phyloP scores from a whole-genome alignment of 2,797 vertebrate genomes.

The Notoglanidium macrostoma region DNA sequence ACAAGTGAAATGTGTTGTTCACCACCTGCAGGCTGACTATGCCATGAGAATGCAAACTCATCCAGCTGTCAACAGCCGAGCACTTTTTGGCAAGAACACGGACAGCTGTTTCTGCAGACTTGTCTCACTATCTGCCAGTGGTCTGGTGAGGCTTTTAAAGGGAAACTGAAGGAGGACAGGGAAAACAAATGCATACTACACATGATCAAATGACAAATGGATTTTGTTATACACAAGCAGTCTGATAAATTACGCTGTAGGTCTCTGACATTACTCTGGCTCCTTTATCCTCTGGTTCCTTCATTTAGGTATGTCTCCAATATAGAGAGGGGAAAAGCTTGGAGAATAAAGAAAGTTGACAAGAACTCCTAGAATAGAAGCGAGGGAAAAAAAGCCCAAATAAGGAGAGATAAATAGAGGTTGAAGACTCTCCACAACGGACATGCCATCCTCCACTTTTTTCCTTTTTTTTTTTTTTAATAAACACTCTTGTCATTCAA shows the following conservation, averaged over 20 bases:
- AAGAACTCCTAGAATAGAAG: conserved; percentile 41
- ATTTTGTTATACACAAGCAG: background rate
- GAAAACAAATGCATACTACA: conserved; percentile 11
- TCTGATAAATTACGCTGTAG: background rate
- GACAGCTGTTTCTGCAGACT: conserved; percentile 15
- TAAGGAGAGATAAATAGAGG: conserved; percentile 51
- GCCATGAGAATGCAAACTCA: conserved; percentile 9
- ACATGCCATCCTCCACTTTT: background rate
- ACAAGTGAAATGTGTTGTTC: background rate
- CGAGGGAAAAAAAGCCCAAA: conserved; percentile 41
- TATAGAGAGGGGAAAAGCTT: background rate
- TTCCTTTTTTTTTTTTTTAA: background rate
- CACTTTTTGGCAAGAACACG: background rate
- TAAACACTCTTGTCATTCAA: background rate
- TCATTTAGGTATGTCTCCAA: background rate
- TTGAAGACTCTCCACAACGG: conserved; percentile 11
- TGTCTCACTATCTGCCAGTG: background rate
- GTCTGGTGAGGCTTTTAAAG: conserved; percentile 34
- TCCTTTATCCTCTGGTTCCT: conserved; percentile 1
- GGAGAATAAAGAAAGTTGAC: background rate
- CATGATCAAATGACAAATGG: conserved; percentile 32
- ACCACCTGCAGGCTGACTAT: background rate
- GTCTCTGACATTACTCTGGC: conserved; percentile 4
- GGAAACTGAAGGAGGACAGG: background rate
- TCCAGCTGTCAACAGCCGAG: conserved; percentile 19